These are phyloP conservation scores for Drosophila barbarae DNA, from an alignment of 2,888 invertebrate genomes.

Conservation along the genomic window DNA sequence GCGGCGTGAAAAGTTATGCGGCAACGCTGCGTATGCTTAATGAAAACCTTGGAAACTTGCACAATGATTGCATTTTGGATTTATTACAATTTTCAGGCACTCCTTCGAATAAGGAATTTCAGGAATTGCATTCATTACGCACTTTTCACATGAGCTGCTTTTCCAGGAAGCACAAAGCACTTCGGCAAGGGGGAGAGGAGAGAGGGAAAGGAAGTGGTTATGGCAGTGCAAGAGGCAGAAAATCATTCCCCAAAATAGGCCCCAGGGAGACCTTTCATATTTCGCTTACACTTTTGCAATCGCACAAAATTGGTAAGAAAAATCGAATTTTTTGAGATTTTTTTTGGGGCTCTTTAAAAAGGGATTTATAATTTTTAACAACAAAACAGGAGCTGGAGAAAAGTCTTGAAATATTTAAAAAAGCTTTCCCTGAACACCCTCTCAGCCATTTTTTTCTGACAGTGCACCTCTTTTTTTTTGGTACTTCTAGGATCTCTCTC, in stretches of 20 bases:
- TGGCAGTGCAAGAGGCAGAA: slow-evolving; percentile 10
- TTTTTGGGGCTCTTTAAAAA: background rate
- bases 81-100: slow-evolving; percentile 19
- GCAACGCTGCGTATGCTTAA: slow-evolving; percentile 26
- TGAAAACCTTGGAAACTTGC: slow-evolving; percentile 9
- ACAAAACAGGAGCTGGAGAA: background rate
- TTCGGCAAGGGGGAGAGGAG: background rate
- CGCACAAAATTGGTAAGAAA: background rate
- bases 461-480: slow-evolving; percentile 1
- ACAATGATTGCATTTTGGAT: slow-evolving; percentile 27
- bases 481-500: background rate
- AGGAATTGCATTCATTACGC: slow-evolving; percentile 37
- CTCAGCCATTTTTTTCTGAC: background rate
- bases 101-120: slow-evolving; percentile 7
- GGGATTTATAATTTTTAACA: background rate
- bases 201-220: background rate
- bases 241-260: slow-evolving; percentile 22
- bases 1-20: slow-evolving; percentile 28
- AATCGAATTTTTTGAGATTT: background rate
- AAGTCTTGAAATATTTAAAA: background rate
- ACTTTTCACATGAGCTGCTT: slow-evolving; percentile 38
- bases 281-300: slow-evolving; percentile 19
- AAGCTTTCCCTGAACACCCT: background rate
- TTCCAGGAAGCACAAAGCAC: too few relatives aligned
- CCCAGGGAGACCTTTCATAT: slow-evolving; percentile 9